Evolutionary conservation across 2,113 vertebrate species (phyloP).

Genomic region (Peucedramus taeniatus): DNA sequence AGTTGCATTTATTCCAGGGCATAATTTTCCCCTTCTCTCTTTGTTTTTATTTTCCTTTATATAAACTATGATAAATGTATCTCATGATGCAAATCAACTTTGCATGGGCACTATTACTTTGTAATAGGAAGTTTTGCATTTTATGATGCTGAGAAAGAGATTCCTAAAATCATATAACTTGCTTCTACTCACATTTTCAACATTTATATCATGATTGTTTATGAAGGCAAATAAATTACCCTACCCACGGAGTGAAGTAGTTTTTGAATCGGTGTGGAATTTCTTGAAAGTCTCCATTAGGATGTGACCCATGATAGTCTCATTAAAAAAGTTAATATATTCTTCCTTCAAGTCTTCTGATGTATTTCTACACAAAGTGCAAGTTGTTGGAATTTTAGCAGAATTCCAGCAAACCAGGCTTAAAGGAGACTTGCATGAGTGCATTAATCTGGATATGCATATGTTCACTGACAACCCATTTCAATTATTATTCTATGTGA

Average conservation of each 20-base stretch:
- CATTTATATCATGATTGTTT: neutral
- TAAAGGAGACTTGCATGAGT: neutral
- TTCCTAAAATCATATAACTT: neutral
- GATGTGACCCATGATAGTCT: neutral
- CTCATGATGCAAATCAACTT: neutral
- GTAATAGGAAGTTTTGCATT: neutral
- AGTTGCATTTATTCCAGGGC: neutral
- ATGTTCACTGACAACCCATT: neutral
- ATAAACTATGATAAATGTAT: neutral
- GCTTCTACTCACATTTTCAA: neutral
- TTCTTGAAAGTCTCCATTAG: neutral
- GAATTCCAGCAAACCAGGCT: neutral
- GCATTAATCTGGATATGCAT: neutral
- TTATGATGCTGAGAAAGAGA: neutral
- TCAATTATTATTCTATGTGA: neutral
- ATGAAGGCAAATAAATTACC: neutral
- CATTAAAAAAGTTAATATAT: neutral
- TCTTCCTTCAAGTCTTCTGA: neutral
- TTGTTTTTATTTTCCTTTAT: neutral
- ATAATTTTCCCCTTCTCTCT: neutral
- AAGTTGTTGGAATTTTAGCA: neutral
- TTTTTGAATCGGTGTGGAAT: neutral
- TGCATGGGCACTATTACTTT: neutral
- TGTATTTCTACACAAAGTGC: neutral
- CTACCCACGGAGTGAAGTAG: no score